Evolutionary conservation across 1,140 invertebrate species (phyloP).

Genomic region (Agraylea sexmaculata): DNA sequence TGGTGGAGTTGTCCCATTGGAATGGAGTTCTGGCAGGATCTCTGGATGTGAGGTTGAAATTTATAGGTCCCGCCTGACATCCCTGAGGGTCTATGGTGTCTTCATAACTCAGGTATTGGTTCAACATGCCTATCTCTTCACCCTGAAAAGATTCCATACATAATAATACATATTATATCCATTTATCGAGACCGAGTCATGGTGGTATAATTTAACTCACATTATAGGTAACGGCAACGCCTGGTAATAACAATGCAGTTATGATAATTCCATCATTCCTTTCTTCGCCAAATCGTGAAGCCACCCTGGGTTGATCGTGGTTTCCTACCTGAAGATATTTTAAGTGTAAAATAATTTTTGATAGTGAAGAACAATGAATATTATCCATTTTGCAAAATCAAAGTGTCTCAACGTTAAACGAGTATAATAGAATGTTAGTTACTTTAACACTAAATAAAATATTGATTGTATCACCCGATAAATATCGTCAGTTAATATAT

Average conservation of each 20-base stretch:
- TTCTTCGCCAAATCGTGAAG: constrained; percentile 32
- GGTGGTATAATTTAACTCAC: constrained; percentile 28
- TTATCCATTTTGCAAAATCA: too few species aligned
- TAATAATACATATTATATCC: neutral
- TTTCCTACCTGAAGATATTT: constrained; percentile 36
- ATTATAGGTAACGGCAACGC: constrained; percentile 56
- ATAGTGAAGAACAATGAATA: too few species aligned
- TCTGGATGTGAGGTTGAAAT: constrained; percentile 40
- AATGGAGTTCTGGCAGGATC: constrained; percentile 63
- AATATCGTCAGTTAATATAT: too few species aligned
- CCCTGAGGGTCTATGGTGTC: constrained; percentile 45
- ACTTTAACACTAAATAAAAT: too few species aligned
- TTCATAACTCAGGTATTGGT: constrained; percentile 41
- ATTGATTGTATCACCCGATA: too few species aligned
- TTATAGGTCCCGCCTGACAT: constrained; percentile 37
- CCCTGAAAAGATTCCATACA: constrained; percentile 37
- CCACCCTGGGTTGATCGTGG: constrained; percentile 38
- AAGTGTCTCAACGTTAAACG: too few species aligned
- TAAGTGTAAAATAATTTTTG: constrained; percentile 6
- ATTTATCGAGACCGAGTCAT: neutral
- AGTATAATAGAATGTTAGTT: too few species aligned
- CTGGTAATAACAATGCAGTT: constrained; percentile 49
- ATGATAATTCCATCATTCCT: constrained; percentile 47
- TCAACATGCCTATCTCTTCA: constrained; percentile 69
- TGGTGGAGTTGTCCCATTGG: constrained; percentile 55